These are phyloP conservation scores for Watsonalla cultraria DNA, from an alignment of 2,888 invertebrate genomes.

Conservation along the genomic window DNA sequence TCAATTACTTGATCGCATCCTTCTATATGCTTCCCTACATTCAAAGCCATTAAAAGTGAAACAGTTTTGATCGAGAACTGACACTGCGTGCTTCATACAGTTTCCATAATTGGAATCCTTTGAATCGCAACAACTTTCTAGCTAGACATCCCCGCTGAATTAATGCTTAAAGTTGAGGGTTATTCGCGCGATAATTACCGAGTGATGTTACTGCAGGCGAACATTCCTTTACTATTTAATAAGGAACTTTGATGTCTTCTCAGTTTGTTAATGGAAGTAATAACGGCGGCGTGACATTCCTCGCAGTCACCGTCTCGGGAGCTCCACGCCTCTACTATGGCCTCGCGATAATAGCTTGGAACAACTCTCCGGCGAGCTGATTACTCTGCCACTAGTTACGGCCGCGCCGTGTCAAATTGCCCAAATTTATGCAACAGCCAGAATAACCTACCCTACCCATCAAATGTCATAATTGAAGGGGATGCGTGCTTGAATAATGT, in stretches of 20 bases:
- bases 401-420: constrained; percentile 62
- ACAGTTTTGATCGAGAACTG: neutral
- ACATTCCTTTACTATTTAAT: neutral
- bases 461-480: constrained; percentile 67
- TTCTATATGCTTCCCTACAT: neutral
- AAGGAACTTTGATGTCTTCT: neutral
- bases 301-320: too few relatives aligned
- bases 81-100: neutral
- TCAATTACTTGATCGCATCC: too few relatives aligned
- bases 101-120: neutral
- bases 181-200: neutral
- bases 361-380: neutral
- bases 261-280: neutral
- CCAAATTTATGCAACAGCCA: constrained; percentile 72
- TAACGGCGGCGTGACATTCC: too few relatives aligned
- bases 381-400: neutral
- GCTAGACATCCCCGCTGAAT: neutral
- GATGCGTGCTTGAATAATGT: constrained; percentile 52
- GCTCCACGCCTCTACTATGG: too few relatives aligned
- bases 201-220: neutral
- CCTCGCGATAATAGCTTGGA: neutral
- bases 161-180: neutral
- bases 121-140: neutral
- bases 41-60: neutral
- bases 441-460: constrained; percentile 46